Base-by-base conservation (phyloP, 2,113 vertebrate genomes). In the Ardeotis arabs region DNA sequence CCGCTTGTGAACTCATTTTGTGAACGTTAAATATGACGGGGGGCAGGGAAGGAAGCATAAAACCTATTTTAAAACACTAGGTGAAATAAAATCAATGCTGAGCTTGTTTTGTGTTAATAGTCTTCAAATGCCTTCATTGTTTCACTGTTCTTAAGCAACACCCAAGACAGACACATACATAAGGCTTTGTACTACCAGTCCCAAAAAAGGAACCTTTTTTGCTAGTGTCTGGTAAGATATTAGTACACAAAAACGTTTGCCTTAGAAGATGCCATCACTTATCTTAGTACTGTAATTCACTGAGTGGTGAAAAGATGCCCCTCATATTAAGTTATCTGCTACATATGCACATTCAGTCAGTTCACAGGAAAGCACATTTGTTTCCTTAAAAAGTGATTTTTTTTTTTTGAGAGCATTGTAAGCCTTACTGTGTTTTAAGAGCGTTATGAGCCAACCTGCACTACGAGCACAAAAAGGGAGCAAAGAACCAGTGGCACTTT, bases 31-130 rank as follows among this genome's bases (percentile, higher is more conserved):
- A 25, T 28, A 20, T 3, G 7, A 8, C 9, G 20, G 5, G 3
- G 31, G 21, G 7, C n/a, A 15, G 35, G 12, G 33, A 17, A 35
- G 55, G 33, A 94, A 93, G 89, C 58, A 80, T n/a, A 67, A 33
- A 96, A 84, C 82, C 85, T 88, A n/a, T 96, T 96, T 97, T 70
- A 84, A 96, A 90, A 84, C n/a, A 68, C 56, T 29, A 76, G 93
- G 86, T 96, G 95, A 98, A 97, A 93, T 81, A 95, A 97, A 97
- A 97, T 97, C 95, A 93, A 96, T 97, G 63, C 66, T 92, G 95
- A 88, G 77, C 56, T 47, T 53, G 70, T 93, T 97, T 95, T n/a
- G 55, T 82, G 87, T 76, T 97, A 97, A 97, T 95, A 90, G 81
- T 64, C 70, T 95, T 95, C 93, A 92, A 95, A 92, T 74, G 64